These are phyloP conservation scores for Pycnomerus fuliginosus DNA, from an alignment of 2,888 invertebrate species.

Conservation along the genomic window DNA sequence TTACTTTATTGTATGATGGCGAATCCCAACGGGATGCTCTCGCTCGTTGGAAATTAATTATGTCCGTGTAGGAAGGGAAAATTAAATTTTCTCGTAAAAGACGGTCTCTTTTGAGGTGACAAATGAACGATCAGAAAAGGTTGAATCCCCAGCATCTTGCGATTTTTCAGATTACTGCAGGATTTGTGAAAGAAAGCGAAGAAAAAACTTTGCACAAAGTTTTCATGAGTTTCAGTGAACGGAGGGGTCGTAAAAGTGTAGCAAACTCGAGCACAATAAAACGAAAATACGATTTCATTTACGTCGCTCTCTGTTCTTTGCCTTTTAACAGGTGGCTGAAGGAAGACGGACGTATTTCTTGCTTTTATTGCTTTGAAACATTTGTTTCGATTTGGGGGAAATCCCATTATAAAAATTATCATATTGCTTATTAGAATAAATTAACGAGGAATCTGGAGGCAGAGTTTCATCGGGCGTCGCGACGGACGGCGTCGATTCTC, in stretches of 20 bases:
- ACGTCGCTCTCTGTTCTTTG: constrained; percentile 31
- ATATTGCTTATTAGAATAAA: constrained; percentile 6
- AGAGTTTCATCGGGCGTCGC: constrained; percentile 1
- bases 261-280: constrained; percentile 43
- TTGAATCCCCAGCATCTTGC: too few species aligned
- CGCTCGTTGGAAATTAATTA: too few species aligned
- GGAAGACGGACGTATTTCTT: constrained; percentile 22
- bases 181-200: constrained; percentile 8
- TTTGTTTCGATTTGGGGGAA: constrained; percentile 10
- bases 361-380: constrained; percentile 16
- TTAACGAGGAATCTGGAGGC: constrained; percentile 6
- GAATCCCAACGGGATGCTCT: too few species aligned
- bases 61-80: too few species aligned
- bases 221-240: constrained; percentile 34
- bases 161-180: too few species aligned
- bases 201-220: constrained; percentile 35
- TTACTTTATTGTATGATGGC: constrained; percentile 17
- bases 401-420: constrained; percentile 6
- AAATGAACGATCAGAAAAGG: too few species aligned
- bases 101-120: too few species aligned
- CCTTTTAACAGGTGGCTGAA: constrained; percentile 30
- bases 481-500: constrained; percentile 10
- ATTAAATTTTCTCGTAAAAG: too few species aligned
- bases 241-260: constrained; percentile 46
- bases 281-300: constrained; percentile 43